Evolutionary conservation across 2,113 vertebrate species (phyloP), one percentile per base, ranked within the genome.

Genomic region (Crotalus viridis): DNA sequence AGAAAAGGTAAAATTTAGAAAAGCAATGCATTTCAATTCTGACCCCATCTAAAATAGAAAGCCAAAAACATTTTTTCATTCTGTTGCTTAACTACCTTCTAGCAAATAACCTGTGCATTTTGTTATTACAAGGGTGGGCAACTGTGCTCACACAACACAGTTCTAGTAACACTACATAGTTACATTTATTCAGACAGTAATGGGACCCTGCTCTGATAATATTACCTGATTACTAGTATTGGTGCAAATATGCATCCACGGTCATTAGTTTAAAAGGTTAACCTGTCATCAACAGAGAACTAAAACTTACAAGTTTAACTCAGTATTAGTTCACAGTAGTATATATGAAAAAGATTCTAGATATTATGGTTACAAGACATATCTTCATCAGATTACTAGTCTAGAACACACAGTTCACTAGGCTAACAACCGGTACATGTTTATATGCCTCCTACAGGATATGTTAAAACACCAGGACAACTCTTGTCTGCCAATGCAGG

Each of bases 401-500:
- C 87, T 69, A 48, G 43, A 48, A 92, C 55, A 89, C 54, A 64
- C 21, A 87, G 5, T 85, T 12, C 93, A 13, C n/a, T 93, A 89
- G 43, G 90, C 88, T 92, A 94, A 95, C 95, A 97, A 95, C 94
- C 94, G 93, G 94, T 92, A 93, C 93, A 28, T 85, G 91, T 88
- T 48, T 57, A 89, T 28, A 33, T 51, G 85, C 39, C 43, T 69
- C 55, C 0, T 88, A 88, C 54, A 48, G n/a, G 46, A 39, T 90
- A 9, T 52, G 21, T 64, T 64, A 92, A 95, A 93, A 96, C 95
- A 94, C 87, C 93, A 93, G 90, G 28, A 69, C 89, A 95, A 93
- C 93, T 97, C 96, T 95, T 95, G 96, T 94, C 91, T 96, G 95
- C 94, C 89, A 74, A 64, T n/a, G 54, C 26, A 93, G 52, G 95